phyloP scores from a whole-genome alignment of 2,113 vertebrate genomes.

The Strix uralensis region DNA sequence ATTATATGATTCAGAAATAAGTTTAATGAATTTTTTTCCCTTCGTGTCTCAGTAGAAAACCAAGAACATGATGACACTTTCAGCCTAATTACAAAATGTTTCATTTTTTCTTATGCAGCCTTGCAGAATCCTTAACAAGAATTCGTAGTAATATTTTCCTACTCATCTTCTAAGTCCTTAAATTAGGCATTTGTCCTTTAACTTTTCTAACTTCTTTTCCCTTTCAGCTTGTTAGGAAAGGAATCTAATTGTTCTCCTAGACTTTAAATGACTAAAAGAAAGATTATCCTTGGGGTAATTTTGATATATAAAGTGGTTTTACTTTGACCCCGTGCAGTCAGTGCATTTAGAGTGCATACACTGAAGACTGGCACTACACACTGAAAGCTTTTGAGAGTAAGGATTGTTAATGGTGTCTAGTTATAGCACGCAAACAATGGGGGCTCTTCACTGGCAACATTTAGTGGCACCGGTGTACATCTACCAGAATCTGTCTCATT shows the following conservation, averaged over 20 bases:
- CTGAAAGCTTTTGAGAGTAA: not conserved
- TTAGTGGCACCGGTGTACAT: not conserved
- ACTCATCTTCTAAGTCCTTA: not conserved
- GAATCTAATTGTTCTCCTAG: not conserved
- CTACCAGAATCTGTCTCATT: not conserved
- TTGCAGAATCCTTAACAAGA: not conserved
- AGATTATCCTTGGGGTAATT: not conserved
- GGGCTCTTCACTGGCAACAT: not conserved
- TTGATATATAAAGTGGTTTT: not conserved
- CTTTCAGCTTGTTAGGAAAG: not conserved
- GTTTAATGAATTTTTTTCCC: not conserved
- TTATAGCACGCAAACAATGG: rapidly evolving
- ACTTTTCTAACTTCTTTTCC: not conserved
- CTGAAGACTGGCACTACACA: not conserved
- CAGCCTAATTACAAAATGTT: not conserved
- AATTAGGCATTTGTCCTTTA: not conserved
- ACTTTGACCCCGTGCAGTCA: not conserved
- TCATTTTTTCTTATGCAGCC: not conserved
- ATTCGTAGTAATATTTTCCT: not conserved
- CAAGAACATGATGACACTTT: not conserved
- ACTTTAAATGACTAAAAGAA: not conserved
- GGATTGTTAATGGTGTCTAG: not conserved
- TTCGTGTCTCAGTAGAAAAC: not conserved
- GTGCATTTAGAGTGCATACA: not conserved
- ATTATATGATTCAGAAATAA: not conserved